A percentile compares a stretch with the other conserved stretches of the same genome.
phyloP scores from a whole-genome alignment of 2,888 invertebrate species.

The Cantharis rufa region DNA sequence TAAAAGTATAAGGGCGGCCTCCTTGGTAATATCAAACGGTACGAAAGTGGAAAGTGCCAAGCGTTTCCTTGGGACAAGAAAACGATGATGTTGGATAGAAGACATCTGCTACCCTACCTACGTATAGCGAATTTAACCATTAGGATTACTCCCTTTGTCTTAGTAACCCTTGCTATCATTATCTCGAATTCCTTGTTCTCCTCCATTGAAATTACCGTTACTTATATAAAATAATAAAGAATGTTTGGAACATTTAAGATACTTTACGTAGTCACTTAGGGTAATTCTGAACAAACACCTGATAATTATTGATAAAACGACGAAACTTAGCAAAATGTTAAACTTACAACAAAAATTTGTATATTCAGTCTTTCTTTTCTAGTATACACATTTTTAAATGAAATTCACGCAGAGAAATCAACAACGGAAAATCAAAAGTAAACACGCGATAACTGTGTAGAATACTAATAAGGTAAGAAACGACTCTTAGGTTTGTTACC shows the following conservation, averaged over 20 bases:
- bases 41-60: constrained; percentile 43
- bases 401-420: constrained; percentile 27
- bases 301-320: background rate
- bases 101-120: constrained; percentile 46
- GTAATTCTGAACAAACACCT: background rate
- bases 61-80: constrained; percentile 46
- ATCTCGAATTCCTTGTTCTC: constrained; percentile 18
- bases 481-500: constrained; percentile 30
- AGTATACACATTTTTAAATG: constrained; percentile 21
- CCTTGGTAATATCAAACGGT: constrained; percentile 34
- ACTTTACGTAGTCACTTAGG: background rate
- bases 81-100: constrained; percentile 47
- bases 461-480: constrained; percentile 47
- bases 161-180: constrained; percentile 21
- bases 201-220: background rate
- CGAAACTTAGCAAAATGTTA: background rate
- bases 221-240: background rate
- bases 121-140: constrained; percentile 34
- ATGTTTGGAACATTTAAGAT: background rate
- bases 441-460: constrained; percentile 44
- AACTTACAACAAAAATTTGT: background rate
- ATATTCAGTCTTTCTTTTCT: constrained; percentile 2
- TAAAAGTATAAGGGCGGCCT: constrained; percentile 9
- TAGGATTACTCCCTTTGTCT: constrained; percentile 26
- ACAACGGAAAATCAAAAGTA: constrained; percentile 44